Evolutionary conservation across 2,113 vertebrate species (phyloP).

Genomic region (Gambusia affinis): DNA sequence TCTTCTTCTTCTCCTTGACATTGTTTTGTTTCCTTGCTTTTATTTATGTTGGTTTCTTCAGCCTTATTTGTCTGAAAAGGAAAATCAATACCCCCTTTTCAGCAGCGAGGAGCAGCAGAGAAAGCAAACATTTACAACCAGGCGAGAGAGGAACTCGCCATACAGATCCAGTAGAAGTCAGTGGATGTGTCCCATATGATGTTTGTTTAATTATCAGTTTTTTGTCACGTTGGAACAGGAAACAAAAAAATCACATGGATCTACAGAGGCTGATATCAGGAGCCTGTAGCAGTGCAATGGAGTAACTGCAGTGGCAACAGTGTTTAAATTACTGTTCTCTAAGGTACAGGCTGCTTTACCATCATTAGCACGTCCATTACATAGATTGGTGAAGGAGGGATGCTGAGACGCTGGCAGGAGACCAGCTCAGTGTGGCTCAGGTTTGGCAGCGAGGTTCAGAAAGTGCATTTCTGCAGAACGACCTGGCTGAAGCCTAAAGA

Average conservation of each 20-base stretch:
- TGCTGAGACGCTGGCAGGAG: constrained; percentile 59
- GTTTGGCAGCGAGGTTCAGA: constrained; percentile 51
- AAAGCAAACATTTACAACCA: constrained; percentile 61
- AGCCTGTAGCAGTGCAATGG: constrained; percentile 41
- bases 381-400: constrained; percentile 66
- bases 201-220: constrained; percentile 49
- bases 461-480: constrained; percentile 36
- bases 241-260: constrained; percentile 28
- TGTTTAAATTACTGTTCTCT: constrained; percentile 61
- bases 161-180: constrained; percentile 12
- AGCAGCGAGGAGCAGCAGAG: constrained; percentile 47
- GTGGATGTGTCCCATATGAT: constrained; percentile 16
- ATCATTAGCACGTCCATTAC: constrained; percentile 71
- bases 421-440: constrained; percentile 59
- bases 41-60: constrained; percentile 67
- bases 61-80: constrained; percentile 66
- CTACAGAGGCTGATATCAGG: constrained; percentile 42
- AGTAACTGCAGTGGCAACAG: constrained; percentile 36
- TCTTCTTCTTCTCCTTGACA: constrained; percentile 47
- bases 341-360: constrained; percentile 54
- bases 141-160: constrained; percentile 38
- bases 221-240: constrained; percentile 38
- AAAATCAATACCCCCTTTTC: constrained; percentile 72
- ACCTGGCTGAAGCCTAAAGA: constrained; percentile 29
- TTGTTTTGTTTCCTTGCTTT: constrained; percentile 54